Base-by-base conservation (phyloP, 92 coral and sea anemone genomes). In the Desmophyllum pertusum region DNA sequence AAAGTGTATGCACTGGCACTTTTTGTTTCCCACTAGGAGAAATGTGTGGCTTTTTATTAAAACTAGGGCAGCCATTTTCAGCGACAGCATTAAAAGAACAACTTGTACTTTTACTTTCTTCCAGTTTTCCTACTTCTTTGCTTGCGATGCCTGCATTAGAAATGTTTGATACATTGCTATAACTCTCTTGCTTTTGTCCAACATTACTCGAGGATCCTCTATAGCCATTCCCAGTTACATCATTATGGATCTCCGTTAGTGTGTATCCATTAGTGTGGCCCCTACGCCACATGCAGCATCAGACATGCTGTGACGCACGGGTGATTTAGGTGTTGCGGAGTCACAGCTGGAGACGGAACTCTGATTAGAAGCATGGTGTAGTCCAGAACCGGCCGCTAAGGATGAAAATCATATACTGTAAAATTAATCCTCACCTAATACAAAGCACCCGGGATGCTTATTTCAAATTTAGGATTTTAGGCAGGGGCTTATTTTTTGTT, bases 321-420 rank as follows among this genome's bases (percentile, higher is more conserved):
- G 52, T 39, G 85, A 68, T 15, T 52, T 69, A 27, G 85, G 78
- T 15, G 36, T 37, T 14, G 65, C 23, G 30, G 76, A 35, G 14
- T 39, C 51, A 37, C 42, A 10, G 38, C 85, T 70, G 8, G 85
- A 81, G 3, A 70, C 21, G 2, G 85, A 70, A 18, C 85, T 81
- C 53, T 71, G 55, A 31, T 78, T 40, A 29, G 85, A 70, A 27
- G 53, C 11, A 27, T 4, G 85, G 27, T 19, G 2, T 4, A 46
- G 21, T 2, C 0, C 21, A 13, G 75, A 13, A 23, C 65, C 27
- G 33, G 38, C 65, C 23, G 19, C 73, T 65, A 25, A 37, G 10
- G 30, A 55, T 55, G 23, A 55, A 55, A 43, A 43, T n/a, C n/a
- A n/a, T n/a, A n/a, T n/a, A n/a, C n/a, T n/a, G n/a, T n/a, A n/a